Conservation (phyloP, 2,113 vertebrate genomes). For the Sorex fumeus region DNA sequence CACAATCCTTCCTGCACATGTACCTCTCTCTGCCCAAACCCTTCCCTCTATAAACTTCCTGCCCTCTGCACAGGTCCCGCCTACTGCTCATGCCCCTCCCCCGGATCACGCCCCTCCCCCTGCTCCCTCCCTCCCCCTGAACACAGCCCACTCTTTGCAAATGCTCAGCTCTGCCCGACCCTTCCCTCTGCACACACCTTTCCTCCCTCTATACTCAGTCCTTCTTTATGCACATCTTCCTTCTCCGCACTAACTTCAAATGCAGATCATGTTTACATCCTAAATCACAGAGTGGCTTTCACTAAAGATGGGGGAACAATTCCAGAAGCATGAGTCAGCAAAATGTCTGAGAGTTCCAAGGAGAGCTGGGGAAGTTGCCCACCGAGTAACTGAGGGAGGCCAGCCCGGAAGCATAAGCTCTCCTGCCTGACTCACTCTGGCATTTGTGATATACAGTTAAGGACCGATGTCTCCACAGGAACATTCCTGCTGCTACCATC, state of each 20-base stretch:
- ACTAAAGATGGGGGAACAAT: background rate
- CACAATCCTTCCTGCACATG: background rate
- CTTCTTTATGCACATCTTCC: background rate
- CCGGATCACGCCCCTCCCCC: background rate
- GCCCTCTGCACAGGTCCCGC: background rate
- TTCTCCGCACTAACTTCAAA: background rate
- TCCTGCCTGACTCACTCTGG: background rate
- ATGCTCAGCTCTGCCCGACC: no score
- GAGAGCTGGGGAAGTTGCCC: background rate
- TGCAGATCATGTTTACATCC: background rate
- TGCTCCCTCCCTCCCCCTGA: background rate
- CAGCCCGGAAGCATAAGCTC: background rate
- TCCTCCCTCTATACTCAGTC: no score
- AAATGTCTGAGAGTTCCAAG: background rate
- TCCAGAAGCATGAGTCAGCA: background rate
- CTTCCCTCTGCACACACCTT: no score
- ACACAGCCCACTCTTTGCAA: background rate
- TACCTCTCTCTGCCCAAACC: no score
- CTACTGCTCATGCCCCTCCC: no score
- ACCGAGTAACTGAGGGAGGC: background rate
- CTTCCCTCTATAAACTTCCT: no score
- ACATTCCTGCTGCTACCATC: accelerated
- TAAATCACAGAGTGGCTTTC: background rate
- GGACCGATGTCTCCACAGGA: background rate
- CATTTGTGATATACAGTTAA: background rate